Base-by-base conservation (phyloP, 2,888 invertebrate genomes). In the Heteromurus nitidus region DNA sequence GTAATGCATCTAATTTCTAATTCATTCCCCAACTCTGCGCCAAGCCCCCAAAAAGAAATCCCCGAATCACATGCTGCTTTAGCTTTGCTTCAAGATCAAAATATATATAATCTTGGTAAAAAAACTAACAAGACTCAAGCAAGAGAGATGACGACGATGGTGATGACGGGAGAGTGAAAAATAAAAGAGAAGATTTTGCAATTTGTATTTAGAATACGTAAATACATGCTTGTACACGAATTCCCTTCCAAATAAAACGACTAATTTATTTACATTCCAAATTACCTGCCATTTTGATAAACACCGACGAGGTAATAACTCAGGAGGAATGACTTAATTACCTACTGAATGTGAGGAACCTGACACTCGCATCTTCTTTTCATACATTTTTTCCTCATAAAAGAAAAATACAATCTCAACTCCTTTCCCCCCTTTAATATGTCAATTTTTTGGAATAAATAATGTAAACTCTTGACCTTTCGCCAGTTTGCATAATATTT, bases 261-360 rank as follows among this genome's bases (percentile, higher is more conserved):
- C 47, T 60, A 69, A 68, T 77, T 69, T 79, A 70, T 79, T 79
- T 79, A 53, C 50, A 31, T 70, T 70, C 55, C 60, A 77, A 77
- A 64, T 70, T 70, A 42, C 64, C 64, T 64, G 70, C 79, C 60
- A 70, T 77, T 77, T 62, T 70, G 36, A 69, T 50, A 77, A 79
- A 79, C 70, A 47, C 79, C 70, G 70, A 64, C 70, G 26, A 36
- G 53, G 44, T 55, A 64, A 70, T 70, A 79, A 79, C 70, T 72
- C 55, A 44, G 20, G 20, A 22, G 18, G 36, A 79, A 79, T 79
- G 70, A 42, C 79, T 79, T 79, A 79, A 79, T 79, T 79, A 67
- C 65, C 50, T 76, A n/a, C 3, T n/a, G 47, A 5, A 47, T n/a
- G n/a, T 67, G n/a, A 30, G 44, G n/a, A 22, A 28, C 28, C 31